These are phyloP conservation scores for Hydroisotoma schaefferi DNA, from an alignment of 2,888 invertebrate species.

Conservation along the genomic window DNA sequence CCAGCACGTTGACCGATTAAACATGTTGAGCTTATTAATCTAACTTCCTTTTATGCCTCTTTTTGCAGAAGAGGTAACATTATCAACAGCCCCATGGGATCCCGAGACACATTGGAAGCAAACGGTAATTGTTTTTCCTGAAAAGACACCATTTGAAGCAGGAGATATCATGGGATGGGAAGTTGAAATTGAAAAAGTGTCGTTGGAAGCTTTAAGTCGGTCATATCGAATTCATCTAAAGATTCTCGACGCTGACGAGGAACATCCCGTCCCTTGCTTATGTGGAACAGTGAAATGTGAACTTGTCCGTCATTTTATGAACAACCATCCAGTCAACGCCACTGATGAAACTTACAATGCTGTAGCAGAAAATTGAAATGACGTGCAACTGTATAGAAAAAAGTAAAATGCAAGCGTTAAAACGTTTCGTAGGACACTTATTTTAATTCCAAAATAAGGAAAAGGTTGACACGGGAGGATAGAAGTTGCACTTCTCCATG, in stretches of 20 bases:
- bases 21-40: background rate
- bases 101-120: conserved; percentile 70
- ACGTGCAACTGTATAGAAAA: too few species aligned
- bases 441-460: too few species aligned
- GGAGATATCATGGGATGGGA: conserved; percentile 51
- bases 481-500: too few species aligned
- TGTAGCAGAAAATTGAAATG: too few species aligned
- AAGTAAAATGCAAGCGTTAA: too few species aligned
- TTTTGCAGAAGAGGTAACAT: conserved; percentile 33
- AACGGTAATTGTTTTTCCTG: conserved; percentile 70
- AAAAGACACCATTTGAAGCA: conserved; percentile 56
- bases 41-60: background rate
- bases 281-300: conserved; percentile 77
- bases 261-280: conserved; percentile 73
- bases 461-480: too few species aligned
- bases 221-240: conserved; percentile 68
- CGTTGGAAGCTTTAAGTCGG: conserved; percentile 53
- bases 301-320: conserved; percentile 57
- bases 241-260: conserved; percentile 66
- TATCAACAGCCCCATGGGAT: conserved; percentile 53
- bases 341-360: too few species aligned
- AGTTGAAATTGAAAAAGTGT: conserved; percentile 53
- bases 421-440: too few species aligned
- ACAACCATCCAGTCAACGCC: conserved; percentile 8
- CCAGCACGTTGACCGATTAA: background rate